A percentile compares a stretch with the other conserved stretches of the same genome.
phyloP scores from a whole-genome alignment of 1,140 invertebrate species.

The Drosophila chauvacae region DNA sequence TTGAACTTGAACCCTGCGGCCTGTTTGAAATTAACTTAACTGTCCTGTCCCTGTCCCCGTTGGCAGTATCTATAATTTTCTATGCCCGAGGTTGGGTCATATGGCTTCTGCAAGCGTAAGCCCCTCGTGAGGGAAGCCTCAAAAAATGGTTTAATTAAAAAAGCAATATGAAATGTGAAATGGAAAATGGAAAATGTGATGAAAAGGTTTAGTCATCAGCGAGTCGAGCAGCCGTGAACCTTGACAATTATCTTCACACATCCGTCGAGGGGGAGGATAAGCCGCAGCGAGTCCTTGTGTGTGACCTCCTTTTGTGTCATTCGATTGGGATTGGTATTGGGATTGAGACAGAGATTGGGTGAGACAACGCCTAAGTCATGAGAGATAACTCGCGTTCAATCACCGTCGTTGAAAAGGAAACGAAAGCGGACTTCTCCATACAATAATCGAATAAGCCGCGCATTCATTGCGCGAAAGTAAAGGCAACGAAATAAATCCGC shows the following conservation, averaged over 20 bases:
- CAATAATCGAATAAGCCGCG: constrained; percentile 81
- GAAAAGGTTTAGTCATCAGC: constrained; percentile 56
- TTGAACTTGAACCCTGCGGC: constrained; percentile 23
- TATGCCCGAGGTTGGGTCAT: constrained; percentile 10
- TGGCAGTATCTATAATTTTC: constrained; percentile 13
- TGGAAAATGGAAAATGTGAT: constrained; percentile 67
- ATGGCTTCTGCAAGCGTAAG: constrained; percentile 44
- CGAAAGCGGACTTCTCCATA: constrained; percentile 62
- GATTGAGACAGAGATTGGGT: constrained; percentile 59
- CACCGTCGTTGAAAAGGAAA: constrained; percentile 70
- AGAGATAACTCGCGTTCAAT: constrained; percentile 78
- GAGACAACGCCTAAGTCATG: constrained; percentile 72
- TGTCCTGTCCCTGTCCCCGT: neutral
- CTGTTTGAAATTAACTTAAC: neutral
- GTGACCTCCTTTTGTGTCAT: constrained; percentile 33
- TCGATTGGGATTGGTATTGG: constrained; percentile 57
- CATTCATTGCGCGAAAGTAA: constrained; percentile 68
- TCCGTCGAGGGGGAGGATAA: constrained; percentile 56
- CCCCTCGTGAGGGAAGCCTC: constrained; percentile 51
- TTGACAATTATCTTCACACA: constrained; percentile 78
- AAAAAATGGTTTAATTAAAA: constrained; percentile 64
- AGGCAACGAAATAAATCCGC: constrained; percentile 72
- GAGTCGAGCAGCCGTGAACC: constrained; percentile 42
- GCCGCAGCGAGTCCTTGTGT: constrained; percentile 55
- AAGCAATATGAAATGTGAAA: constrained; percentile 49